phyloP scores from a whole-genome alignment of 2,797 vertebrate species.

The Molossus molossus region DNA sequence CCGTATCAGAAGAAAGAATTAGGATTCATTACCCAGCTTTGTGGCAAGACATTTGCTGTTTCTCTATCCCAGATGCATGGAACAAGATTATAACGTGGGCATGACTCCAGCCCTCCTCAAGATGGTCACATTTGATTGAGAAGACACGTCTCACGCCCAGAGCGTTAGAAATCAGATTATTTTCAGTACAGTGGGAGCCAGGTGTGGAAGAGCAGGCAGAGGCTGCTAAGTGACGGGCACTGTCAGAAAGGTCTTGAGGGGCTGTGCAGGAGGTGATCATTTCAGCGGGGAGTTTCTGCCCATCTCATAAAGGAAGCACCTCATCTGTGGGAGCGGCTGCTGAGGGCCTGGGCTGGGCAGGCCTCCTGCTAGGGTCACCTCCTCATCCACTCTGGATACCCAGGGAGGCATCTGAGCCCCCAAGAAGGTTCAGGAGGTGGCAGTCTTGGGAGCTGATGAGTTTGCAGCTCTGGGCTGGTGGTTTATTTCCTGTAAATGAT shows the following conservation, averaged over 20 bases:
- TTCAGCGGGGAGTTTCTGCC: neutral
- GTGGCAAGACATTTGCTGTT: neutral
- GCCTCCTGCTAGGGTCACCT: neutral
- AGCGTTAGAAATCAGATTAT: neutral
- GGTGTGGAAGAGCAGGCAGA: neutral
- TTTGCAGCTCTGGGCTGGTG: neutral
- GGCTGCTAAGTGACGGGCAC: neutral
- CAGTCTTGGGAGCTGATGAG: neutral
- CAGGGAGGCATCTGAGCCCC: neutral
- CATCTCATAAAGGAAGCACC: neutral
- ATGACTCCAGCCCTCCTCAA: accelerated
- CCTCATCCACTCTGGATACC: neutral
- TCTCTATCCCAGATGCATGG: neutral
- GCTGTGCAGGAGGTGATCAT: neutral
- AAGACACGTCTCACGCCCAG: neutral
- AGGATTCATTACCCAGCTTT: neutral
- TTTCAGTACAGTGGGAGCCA: neutral
- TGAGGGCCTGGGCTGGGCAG: neutral
- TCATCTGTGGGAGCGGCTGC: neutral
- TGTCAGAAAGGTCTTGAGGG: neutral
- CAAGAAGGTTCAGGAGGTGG: neutral
- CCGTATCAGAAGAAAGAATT: neutral
- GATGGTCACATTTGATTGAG: neutral
- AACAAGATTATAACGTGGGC: neutral
- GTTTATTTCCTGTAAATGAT: slow-evolving; percentile 70